These are phyloP conservation scores for Drosophila parabipectinata DNA, from an alignment of 1,140 invertebrate species.

Conservation along the genomic window DNA sequence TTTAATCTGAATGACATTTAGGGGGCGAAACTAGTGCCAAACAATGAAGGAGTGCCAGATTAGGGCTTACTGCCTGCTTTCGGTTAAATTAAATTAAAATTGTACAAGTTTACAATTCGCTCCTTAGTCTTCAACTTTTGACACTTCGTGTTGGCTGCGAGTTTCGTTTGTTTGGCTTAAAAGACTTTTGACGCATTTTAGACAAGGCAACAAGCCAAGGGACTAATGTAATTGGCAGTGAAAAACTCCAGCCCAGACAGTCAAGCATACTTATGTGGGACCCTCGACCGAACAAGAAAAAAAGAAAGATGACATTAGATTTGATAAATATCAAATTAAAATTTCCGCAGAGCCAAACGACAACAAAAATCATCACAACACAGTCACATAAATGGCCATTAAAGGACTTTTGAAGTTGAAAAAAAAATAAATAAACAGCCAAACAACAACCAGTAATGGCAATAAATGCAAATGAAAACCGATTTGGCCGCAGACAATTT, in stretches of 20 bases:
- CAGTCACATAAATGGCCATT: constrained; percentile 73
- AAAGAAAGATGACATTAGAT: constrained; percentile 21
- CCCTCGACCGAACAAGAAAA: constrained; percentile 6
- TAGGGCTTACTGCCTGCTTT: neutral
- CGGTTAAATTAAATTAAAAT: constrained; percentile 7
- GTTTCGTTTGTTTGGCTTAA: constrained; percentile 16
- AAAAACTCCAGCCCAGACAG: constrained; percentile 44
- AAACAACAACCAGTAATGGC: constrained; percentile 18
- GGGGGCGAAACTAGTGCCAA: constrained; percentile 66
- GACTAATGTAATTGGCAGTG: constrained; percentile 61
- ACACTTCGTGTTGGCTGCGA: neutral
- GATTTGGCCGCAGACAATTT: constrained; percentile 80
- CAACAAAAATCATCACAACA: constrained; percentile 40
- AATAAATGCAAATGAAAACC: constrained; percentile 61
- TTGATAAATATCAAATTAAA: constrained; percentile 80
- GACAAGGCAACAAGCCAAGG: constrained; percentile 52
- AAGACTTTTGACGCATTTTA: constrained; percentile 35
- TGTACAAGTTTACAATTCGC: neutral
- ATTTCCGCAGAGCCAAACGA: constrained; percentile 14
- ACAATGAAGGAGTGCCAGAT: constrained; percentile 22
- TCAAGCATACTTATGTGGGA: constrained; percentile 37
- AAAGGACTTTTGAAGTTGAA: constrained; percentile 57
- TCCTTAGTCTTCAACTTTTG: neutral
- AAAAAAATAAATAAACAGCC: constrained; percentile 11
- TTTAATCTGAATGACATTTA: constrained; percentile 80